Base-by-base conservation (phyloP, 2,113 vertebrate genomes). In the Ammospiza caudacuta region DNA sequence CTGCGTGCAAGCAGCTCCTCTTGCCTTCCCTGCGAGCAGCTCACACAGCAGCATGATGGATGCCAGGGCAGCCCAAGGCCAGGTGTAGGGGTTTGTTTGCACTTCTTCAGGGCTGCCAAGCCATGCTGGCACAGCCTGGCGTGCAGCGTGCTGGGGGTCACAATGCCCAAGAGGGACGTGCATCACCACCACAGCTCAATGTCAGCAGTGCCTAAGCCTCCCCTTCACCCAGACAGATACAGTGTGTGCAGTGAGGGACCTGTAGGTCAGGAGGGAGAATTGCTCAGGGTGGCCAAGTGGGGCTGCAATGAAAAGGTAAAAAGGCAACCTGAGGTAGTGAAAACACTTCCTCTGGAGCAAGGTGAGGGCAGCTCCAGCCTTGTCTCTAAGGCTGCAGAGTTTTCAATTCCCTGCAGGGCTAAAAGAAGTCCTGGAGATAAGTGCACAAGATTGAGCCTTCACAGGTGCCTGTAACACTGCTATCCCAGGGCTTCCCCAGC, bases 141-240 rank as follows among this genome's bases (percentile, higher is more conserved):
- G 2, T 21, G 62, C 33, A 28, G 41, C 12, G 27, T 2, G 4
- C 31, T 20, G 28, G 4, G 37, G 6, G 23, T 77, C 46, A 52
- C 17, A 6, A 49, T 55, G 70, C 29, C 43, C 9, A 2, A 39
- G 24, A 4, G 20, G 43, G 21, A 35, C 0, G 0, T 10, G 28
- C 23, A 75, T 8, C 23, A 72, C 14, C 12, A 28, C 16, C 0
- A 0, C 78, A 79, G 55, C n/a, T 66, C 54, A 25, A 11, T 58
- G 73, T 69, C 47, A 10, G n/a, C 4, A 9, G 33, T 41, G 21
- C 55, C 46, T 23, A 31, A 51, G 27, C 17, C 43, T 62, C 41
- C 19, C 37, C 55, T 51, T 61, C 54, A 69, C 23, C 28, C 2
- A 0, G 27, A 52, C 3, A 15, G 0, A 6, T 8, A 22, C 1